Conservation (phyloP, 2,113 vertebrate genomes). For the Gorsachius goisagi region DNA sequence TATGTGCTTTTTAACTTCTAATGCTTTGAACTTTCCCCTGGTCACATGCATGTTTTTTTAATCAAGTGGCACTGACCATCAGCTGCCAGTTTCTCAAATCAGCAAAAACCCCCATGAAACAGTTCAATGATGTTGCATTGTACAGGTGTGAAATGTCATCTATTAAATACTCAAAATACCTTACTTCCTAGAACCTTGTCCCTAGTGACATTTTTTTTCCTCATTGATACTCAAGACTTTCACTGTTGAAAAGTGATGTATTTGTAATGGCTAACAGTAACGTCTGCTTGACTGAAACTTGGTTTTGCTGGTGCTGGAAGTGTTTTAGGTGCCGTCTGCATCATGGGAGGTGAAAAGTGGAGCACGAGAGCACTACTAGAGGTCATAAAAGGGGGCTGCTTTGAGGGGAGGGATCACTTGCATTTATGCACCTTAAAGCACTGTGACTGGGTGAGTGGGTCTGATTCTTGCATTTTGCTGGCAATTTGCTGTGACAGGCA, state of each 20-base stretch:
- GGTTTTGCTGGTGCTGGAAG: not conserved
- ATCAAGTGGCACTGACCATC: not conserved
- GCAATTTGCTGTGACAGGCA: not conserved
- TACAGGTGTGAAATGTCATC: slow-evolving; percentile 25
- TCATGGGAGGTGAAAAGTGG: not conserved
- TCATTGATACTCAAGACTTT: rapidly evolving
- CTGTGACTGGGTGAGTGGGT: rapidly evolving
- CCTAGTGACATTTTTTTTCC: not conserved
- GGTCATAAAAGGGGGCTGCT: rapidly evolving
- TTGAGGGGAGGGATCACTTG: not conserved
- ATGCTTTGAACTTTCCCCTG: not conserved
- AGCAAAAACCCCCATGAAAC: not conserved
- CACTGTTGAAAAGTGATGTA: not conserved
- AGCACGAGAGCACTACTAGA: rapidly evolving
- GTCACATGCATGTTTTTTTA: not conserved
- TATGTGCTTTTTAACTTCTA: slow-evolving; percentile 1
- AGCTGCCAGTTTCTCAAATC: not conserved
- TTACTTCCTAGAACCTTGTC: not conserved
- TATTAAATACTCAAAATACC: slow-evolving; percentile 18
- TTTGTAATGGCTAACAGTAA: not conserved
- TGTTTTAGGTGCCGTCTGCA: rapidly evolving
- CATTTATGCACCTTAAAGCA: not conserved
- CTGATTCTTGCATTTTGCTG: not conserved
- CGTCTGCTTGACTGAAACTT: not conserved
- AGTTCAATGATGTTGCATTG: not conserved